phyloP scores from a whole-genome alignment of 1,140 invertebrate genomes.

The Macrocentrus cingulum region DNA sequence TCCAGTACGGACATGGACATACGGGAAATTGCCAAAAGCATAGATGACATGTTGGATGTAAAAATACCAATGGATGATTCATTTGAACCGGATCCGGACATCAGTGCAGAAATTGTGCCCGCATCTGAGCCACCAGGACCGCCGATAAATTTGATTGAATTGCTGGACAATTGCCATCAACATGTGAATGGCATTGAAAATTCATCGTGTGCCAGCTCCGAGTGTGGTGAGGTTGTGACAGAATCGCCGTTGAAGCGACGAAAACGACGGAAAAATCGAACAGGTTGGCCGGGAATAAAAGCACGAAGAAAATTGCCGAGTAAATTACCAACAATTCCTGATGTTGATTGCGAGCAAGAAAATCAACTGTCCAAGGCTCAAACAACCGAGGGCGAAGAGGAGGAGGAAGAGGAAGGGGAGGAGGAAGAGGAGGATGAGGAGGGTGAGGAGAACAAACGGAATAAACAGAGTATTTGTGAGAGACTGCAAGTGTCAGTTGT shows the following conservation, averaged over 20 bases:
- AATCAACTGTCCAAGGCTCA: conserved; percentile 14
- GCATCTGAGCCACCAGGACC: conserved; percentile 43
- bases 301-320: conserved; percentile 45
- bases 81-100: conserved; percentile 37
- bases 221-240: conserved; percentile 46
- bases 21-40: conserved; percentile 45
- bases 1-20: conserved; percentile 47
- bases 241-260: conserved; percentile 48
- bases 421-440: conserved; percentile 30
- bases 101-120: background rate
- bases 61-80: conserved; percentile 36
- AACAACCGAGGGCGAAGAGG: conserved; percentile 22
- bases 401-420: conserved; percentile 21
- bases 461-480: conserved; percentile 4
- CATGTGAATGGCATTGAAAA: conserved; percentile 44
- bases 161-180: conserved; percentile 52
- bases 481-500: background rate
- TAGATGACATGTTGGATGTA: conserved; percentile 48
- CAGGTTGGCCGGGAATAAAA: conserved; percentile 67
- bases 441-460: conserved; percentile 9
- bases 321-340: conserved; percentile 30
- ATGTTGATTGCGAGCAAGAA: conserved; percentile 24
- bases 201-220: conserved; percentile 53
- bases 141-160: conserved; percentile 48
- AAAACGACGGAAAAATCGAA: conserved; percentile 61